phyloP scores from a whole-genome alignment of 2,888 invertebrate genomes.

The Tryphoninae sp. region DNA sequence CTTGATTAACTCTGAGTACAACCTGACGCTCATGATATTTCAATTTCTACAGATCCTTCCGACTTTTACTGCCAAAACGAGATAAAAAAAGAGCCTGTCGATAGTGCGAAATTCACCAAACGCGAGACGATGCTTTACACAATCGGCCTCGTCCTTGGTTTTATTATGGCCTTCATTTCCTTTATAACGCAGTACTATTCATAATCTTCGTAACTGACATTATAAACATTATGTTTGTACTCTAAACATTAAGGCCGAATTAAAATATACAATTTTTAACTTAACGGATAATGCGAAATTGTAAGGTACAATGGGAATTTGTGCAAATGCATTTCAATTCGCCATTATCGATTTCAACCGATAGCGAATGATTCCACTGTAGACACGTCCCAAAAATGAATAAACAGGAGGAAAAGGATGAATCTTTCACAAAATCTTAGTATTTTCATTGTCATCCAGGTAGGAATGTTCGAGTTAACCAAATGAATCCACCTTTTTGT shows the following conservation, averaged over 20 bases:
- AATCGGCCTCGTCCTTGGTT: conserved; percentile 85
- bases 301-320: neutral
- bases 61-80: conserved; percentile 80
- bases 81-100: conserved; percentile 81
- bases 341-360: neutral
- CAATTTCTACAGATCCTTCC: conserved; percentile 76
- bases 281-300: conserved; percentile 21
- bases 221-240: conserved; percentile 49
- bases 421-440: neutral
- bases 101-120: conserved; percentile 82
- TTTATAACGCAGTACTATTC: conserved; percentile 83
- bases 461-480: neutral
- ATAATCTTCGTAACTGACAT: conserved; percentile 45
- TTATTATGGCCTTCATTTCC: conserved; percentile 85
- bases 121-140: conserved; percentile 84
- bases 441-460: neutral
- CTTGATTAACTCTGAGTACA: neutral
- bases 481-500: conserved; percentile 37
- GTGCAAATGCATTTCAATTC: conserved; percentile 21
- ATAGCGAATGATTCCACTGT: conserved; percentile 25
- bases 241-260: conserved; percentile 64
- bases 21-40: neutral
- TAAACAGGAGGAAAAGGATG: conserved; percentile 26
- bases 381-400: conserved; percentile 25
- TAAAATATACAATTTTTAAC: conserved; percentile 57